Evolutionary conservation across 2,888 invertebrate species (phyloP), one percentile per base, ranked within the genome.

Genomic region (Cetonia aurata): DNA sequence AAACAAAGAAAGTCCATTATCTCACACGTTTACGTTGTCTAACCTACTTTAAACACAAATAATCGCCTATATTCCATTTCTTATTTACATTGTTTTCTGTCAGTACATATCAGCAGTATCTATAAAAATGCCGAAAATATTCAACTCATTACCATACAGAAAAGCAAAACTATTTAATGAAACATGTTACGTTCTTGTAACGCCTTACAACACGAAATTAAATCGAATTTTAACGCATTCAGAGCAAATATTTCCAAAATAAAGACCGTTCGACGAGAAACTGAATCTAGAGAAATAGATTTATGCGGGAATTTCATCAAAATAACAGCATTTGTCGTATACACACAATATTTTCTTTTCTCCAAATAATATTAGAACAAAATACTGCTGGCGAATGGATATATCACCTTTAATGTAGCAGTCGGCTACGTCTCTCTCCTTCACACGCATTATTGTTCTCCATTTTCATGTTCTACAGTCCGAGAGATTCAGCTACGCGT

Each of bases 331-430:
- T 6, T 15, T 56, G 56, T 37, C 41, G 13, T 33, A 33, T 37
- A 56, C 19, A n/a, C 41, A 41, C 41, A 42, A 56, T 17, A n/a
- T 56, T 62, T 62, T 62, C 62, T 62, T 15, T 31, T 62, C 53
- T 53, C 25, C 9, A 17, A 19, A 48, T 48, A 62, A 50, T 19
- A 62, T 48, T 15, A 46, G 60, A 25, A 31, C 31, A 46, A 53
- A 53, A 53, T 53, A n/a, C n/a, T n/a, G 6, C 31, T 13, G 48
- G 37, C 13, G 33, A 48, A 50, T 48, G 69, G 52, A 31, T 42
- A 52, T 46, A 69, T 69, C 69, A 50, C 52, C 69, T 69, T 69
- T 69, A 69, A 69, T 60, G 62, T 69, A 69, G 62, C 69, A 69
- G 69, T 69, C 69, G 69, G 17, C 44, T 69, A 53, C 25, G 31